These are phyloP conservation scores for Xenopus borealis DNA, from an alignment of 2,113 vertebrate species.

Conservation along the genomic window DNA sequence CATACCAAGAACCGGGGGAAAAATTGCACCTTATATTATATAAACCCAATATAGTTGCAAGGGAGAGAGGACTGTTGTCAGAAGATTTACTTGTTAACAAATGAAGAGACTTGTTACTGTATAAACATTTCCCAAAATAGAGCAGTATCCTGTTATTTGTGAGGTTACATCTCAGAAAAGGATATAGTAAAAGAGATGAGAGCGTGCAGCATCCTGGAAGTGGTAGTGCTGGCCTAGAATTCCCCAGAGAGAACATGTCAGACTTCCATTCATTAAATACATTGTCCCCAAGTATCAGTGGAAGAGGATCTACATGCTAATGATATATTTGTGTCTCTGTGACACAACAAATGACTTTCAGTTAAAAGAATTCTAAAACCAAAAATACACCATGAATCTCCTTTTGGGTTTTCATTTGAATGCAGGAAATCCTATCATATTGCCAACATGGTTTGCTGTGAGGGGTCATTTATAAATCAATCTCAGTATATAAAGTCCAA, in stretches of 20 bases:
- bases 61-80: too few relatives aligned
- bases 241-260: constrained; percentile 38
- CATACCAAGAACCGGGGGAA: too few relatives aligned
- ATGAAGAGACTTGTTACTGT: too few relatives aligned
- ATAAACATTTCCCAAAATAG: constrained; percentile 19
- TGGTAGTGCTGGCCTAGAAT: constrained; percentile 29
- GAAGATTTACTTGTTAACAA: too few relatives aligned
- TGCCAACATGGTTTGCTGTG: too few relatives aligned
- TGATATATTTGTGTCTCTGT: constrained; percentile 10
- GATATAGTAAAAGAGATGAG: constrained; percentile 45
- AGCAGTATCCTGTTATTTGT: constrained; percentile 40
- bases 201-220: constrained; percentile 39
- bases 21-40: too few relatives aligned
- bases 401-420: too few relatives aligned
- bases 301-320: constrained; percentile 37
- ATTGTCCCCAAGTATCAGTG: constrained; percentile 24
- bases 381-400: too few relatives aligned
- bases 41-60: too few relatives aligned
- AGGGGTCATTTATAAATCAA: too few relatives aligned
- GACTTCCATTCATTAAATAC: constrained; percentile 32
- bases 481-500: too few relatives aligned
- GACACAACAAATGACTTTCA: neutral
- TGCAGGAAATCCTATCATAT: too few relatives aligned
- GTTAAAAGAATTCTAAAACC: neutral
- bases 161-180: constrained; percentile 24